phyloP scores from a whole-genome alignment of 2,888 invertebrate species.

The Phania funesta region DNA sequence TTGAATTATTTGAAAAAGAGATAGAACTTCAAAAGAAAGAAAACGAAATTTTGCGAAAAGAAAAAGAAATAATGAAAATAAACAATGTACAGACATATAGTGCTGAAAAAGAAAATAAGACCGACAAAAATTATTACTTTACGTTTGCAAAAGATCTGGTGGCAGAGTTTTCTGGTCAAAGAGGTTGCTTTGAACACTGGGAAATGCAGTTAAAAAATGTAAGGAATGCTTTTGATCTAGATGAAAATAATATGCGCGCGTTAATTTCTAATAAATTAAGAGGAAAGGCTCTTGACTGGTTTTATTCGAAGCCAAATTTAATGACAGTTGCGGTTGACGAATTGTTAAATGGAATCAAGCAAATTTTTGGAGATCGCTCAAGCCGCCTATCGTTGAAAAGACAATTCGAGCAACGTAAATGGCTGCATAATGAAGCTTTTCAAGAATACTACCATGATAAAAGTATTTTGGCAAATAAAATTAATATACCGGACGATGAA shows the following conservation, averaged over 20 bases:
- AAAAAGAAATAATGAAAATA: neutral
- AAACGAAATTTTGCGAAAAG: constrained; percentile 6
- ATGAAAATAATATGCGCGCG: constrained; percentile 29
- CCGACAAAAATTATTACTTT: neutral
- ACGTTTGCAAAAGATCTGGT: constrained; percentile 21
- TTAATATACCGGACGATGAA: constrained; percentile 48
- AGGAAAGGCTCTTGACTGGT: constrained; percentile 44
- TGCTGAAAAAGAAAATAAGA: neutral
- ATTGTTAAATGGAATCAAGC: constrained; percentile 8
- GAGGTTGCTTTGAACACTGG: constrained; percentile 16
- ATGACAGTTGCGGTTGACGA: neutral
- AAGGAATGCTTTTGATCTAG: neutral
- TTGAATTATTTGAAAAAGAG: neutral
- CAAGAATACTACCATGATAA: constrained; percentile 54
- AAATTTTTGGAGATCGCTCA: constrained; percentile 17
- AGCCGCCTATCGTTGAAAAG: constrained; percentile 43
- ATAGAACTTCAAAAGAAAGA: constrained; percentile 5
- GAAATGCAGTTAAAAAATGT: constrained; percentile 4
- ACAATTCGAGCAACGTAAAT: constrained; percentile 52
- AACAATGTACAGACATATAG: neutral
- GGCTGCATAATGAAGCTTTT: constrained; percentile 42
- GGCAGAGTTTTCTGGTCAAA: constrained; percentile 17
- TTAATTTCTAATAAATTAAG: constrained; percentile 44
- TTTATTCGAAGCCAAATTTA: constrained; percentile 45
- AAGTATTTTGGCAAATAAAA: constrained; percentile 38